Evolutionary conservation across 2,797 vertebrate species (phyloP), one percentile per base, ranked within the genome.

Genomic region (Trachops cirrhosus): DNA sequence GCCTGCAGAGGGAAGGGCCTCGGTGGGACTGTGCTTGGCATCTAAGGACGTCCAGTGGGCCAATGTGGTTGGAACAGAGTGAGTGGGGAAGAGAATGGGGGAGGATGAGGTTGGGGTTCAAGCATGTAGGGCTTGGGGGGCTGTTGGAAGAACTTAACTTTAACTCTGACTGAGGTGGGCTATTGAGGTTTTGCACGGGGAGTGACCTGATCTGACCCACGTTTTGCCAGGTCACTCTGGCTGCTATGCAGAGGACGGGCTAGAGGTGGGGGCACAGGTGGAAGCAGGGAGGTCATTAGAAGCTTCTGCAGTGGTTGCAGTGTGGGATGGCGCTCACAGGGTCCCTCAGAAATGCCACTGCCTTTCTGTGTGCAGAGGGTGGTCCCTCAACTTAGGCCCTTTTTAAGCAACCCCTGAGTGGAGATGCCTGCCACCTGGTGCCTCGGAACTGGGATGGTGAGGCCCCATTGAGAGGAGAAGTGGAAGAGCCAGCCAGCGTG

Each of bases 201-300:
- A n/a, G 14, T 34, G 70, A 19, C 3, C 0, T 6, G 62, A 32
- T 37, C 39, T 16, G 68, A 86, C 4, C 29, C 26, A 2, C 9
- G 9, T 21, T 34, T 93, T 16, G 16, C 32, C 44, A n/a, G 24
- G 68, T 68, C 29, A 15, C 5, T 48, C 3, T 48, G 70, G 46
- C 34, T n/a, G 68, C 52, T 29, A 0, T 1, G 4, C 2, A 16
- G n/a, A 44, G 54, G 34, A 32, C 8, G 12, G 52, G 12, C 0
- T 37, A 16, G 54, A 39, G 9, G 57, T 0, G 2, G 11, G 52
- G 41, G 34, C 26, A 1, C 10, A 19, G 29, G 10, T 22, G 6
- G 92, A 16, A 68, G 39, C 6, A 12, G 44, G 15, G 77, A 32
- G 75, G 44, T 21, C 26, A 1, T 1, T 1, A 9, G 54, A 86